Conservation (phyloP, 2,888 invertebrate genomes). For the Seira sanloemensis region DNA sequence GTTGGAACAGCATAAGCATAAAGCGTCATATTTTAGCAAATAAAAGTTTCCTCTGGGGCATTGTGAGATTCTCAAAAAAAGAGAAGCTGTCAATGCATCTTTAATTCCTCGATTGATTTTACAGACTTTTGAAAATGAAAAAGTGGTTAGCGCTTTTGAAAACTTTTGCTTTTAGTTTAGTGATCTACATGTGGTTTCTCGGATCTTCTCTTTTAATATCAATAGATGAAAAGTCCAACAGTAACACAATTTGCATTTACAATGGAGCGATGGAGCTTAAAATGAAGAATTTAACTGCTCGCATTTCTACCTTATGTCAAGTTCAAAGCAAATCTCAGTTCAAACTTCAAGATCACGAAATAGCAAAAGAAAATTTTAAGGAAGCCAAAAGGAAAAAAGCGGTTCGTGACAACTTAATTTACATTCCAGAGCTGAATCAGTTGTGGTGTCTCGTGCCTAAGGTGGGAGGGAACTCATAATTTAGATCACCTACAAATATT, state of each 20-base stretch:
- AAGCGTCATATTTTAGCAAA: too few species aligned
- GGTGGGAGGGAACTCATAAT: too few species aligned
- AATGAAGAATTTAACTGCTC: background rate
- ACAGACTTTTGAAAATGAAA: too few species aligned
- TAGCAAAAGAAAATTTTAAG: background rate
- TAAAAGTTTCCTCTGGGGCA: too few species aligned
- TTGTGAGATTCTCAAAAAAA: too few species aligned
- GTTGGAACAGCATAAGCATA: too few species aligned
- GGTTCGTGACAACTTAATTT: slow-evolving; percentile 64
- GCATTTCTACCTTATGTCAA: slow-evolving; percentile 5
- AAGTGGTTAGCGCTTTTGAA: slow-evolving; percentile 45
- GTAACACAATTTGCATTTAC: background rate
- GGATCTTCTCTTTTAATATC: slow-evolving; percentile 56
- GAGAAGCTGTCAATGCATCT: too few species aligned
- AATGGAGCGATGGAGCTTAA: slow-evolving; percentile 3
- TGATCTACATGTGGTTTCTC: slow-evolving; percentile 61
- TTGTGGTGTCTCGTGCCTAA: slow-evolving; percentile 73
- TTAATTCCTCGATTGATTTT: too few species aligned
- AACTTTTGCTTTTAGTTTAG: slow-evolving; percentile 35
- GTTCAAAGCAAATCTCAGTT: background rate
- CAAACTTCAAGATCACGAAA: background rate
- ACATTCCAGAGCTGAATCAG: slow-evolving; percentile 67
- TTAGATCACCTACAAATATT: background rate
- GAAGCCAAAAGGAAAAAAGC: slow-evolving; percentile 51
- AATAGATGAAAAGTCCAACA: slow-evolving; percentile 36